Conservation (phyloP, 2,888 invertebrate species). For the Synergus gifuensis region DNA sequence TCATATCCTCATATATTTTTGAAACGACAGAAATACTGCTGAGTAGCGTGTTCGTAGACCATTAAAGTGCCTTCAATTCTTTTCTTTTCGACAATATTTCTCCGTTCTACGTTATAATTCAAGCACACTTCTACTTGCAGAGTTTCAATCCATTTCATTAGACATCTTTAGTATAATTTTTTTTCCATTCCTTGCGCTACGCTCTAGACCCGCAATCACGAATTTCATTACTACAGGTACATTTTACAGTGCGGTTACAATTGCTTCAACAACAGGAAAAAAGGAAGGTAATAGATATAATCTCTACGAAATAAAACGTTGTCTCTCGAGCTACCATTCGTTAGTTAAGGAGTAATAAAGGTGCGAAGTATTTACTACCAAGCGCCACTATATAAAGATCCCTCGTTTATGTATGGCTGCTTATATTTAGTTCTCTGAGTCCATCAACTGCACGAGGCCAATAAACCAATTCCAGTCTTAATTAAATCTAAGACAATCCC, state of each 20-base stretch:
- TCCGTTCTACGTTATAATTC: conserved; percentile 14
- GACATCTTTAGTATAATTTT: background rate
- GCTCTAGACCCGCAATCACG: background rate
- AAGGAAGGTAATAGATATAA: background rate
- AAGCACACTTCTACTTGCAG: conserved; percentile 4
- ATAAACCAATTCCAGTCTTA: conserved; percentile 75
- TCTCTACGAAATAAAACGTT: background rate
- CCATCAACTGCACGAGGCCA: conserved; percentile 56
- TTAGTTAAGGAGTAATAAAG: conserved; percentile 62
- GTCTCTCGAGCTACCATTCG: conserved; percentile 45
- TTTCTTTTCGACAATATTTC: conserved; percentile 19
- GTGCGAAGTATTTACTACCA: conserved; percentile 69
- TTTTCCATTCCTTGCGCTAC: background rate
- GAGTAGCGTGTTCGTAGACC: conserved; percentile 19
- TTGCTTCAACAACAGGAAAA: background rate
- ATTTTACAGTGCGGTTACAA: background rate
- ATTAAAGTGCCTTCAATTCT: conserved; percentile 21
- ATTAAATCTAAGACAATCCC: conserved; percentile 74
- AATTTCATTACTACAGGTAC: background rate
- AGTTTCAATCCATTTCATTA: conserved; percentile 2
- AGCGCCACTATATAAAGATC: conserved; percentile 64
- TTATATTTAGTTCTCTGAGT: conserved; percentile 49
- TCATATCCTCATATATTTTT: conserved; percentile 33
- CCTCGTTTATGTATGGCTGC: conserved; percentile 51
- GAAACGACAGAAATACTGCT: conserved; percentile 13